Base-by-base conservation (phyloP, 2,797 vertebrate species). In the Heterohyrax brucei region DNA sequence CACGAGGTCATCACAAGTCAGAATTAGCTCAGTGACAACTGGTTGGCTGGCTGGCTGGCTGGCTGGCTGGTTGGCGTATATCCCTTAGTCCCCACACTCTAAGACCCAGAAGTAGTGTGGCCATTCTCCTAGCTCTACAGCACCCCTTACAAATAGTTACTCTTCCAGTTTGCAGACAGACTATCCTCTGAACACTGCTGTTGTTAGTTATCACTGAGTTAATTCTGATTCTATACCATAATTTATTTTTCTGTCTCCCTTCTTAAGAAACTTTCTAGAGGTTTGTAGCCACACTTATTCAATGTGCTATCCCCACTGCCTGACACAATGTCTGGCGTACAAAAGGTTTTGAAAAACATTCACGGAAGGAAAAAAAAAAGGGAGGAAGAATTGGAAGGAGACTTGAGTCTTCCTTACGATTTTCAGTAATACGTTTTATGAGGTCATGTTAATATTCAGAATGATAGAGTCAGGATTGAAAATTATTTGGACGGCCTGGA, bases 291-390 rank as follows among this genome's bases (percentile, higher is more conserved):
- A 0, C 46, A 19, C 56, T 62, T 79, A 19, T 22, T n/a, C 46
- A 21, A 50, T 6, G 7, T 22, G 30, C 56, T 4, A 26, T 10
- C 19, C 78, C 12, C 44, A 10, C 0, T 8, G 59, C 44, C 78
- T 73, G 66, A 90, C 10, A 68, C 9, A 30, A 56, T 21, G 85
- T 56, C 72, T 78, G 48, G 33, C 64, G 56, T 3, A 9, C 9
- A 10, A 56, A 56, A 56, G 53, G 10, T 8, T 12, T 56, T 56
- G 10, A 56, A 13, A 56, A 56, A 56, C 33, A 89, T 83, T n/a
- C 86, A 5, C 53, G n/a, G 64, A 56, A 84, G 46, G 68, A 61
- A 94, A 85, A 39, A 91, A 46, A 33, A 68, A 93, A 89, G 78
- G 46, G 33, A 88, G 50, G 66, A 61, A 81, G 26, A 14, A 26